Evolutionary conservation across 2,113 vertebrate genomes (phyloP), one percentile per base, ranked within the genome.

Genomic region (Hypomesus transpacificus): DNA sequence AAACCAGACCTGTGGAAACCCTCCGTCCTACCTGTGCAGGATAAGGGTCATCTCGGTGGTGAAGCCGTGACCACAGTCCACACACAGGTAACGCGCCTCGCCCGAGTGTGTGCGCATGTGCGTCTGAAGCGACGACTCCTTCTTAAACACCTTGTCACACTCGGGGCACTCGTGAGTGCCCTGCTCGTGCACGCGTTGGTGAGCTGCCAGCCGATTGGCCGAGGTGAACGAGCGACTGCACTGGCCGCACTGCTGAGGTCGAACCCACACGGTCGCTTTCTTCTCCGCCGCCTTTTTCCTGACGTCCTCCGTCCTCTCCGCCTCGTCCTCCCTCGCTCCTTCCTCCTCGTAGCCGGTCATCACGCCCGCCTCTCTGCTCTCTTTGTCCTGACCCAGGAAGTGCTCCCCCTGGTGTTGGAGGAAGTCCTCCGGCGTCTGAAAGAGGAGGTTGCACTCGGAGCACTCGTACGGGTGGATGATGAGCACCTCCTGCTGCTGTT

Each of bases 371-470:
- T 92, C 93, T 0, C 87, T 90, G 0, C 89, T 92, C 64, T 95
- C 94, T 56, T 95, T 95, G 74, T 95, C 93, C 60, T 94, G 93
- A 11, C 87, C 91, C 66, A 94, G 86, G 75, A 95, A 95, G 85
- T 96, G 95, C 83, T 93, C 92, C 2, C 94, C 94, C 76, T 96
- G 95, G 84, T 96, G 95, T 70, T 94, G 93, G 54, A 96, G 91
- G 79, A 95, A 95, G 75, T 96, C 94, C 76, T 96, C 94, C 0
- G 94, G 94, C 0, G 94, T 95, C 56, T 90, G 90, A 82, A 96
- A 95, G 22, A 95, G 89, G 46, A 93, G 84, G 53, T 91, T 90
- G 57, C 95, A 96, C 82, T 96, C 95, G 0, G 95, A 94, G 84
- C 95, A 96, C 75, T 95, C 94, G 0, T 96, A 96, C 0, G 94